Base-by-base conservation (phyloP, 1,140 invertebrate genomes). In the Megalonaias nervosa region DNA sequence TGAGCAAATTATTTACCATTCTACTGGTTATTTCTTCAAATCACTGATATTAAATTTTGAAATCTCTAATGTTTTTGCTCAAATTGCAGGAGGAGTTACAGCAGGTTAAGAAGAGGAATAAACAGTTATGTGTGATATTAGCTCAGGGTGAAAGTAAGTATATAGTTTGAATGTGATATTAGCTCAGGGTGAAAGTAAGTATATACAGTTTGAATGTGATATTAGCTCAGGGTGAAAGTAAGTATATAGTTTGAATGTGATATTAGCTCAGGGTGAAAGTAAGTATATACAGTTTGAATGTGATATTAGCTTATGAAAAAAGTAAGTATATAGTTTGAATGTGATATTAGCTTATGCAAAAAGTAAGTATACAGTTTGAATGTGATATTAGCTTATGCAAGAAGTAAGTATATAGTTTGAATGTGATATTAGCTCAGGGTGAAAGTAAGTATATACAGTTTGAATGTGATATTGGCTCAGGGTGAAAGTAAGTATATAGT, bases 201-300 rank as follows among this genome's bases (percentile, higher is more conserved):
- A 95, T 90, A 95, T 94, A 88, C 95, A 94, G 79, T 89, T 0
- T 96, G 4, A 95, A 94, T 91, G 93, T 93, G 84, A 95, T 95
- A 87, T 90, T 96, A 75, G 93, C 93, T n/a, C 93, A 94, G 82
- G 94, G 94, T 69, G 95, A 96, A 93, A 95, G 95, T 95, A 92
- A 93, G 93, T 87, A 31, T 15, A 61, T 72, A 3, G 26, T 31
- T 0, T 31, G 26, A 3, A 4, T 31, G 2, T 31, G 26, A 31
- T 31, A 31, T 31, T 2, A 31, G 26, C 26, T 31, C 92, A 93
- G 89, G 94, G 95, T 2, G 96, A 95, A 88, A 92, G 93, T 70
- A 93, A 95, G 84, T 96, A 95, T 90, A 95, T 94, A 88, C 95
- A 94, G 79, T 89, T 96, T 31, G 4, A 95, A 94, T 91, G 93